Conservation (phyloP, 64 coral and sea anemone genomes). For the Acropora yongei region DNA sequence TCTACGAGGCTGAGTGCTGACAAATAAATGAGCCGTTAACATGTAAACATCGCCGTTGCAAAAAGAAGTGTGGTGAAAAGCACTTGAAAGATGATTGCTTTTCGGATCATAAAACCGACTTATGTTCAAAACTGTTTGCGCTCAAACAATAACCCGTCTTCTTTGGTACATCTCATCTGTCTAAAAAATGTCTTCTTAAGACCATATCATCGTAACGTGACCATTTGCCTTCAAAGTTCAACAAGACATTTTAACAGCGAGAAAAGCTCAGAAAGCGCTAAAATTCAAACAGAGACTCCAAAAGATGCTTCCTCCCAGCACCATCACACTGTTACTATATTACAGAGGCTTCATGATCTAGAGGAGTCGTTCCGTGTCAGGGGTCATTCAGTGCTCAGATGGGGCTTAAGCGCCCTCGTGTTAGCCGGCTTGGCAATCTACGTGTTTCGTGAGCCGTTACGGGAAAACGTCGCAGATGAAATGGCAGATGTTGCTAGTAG, state of each 20-base stretch:
- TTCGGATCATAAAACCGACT: not conserved
- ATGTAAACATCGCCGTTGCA: not conserved
- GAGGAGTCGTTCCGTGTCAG: conserved; percentile 86
- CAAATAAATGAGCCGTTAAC: not conserved
- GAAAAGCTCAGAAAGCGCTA: not conserved
- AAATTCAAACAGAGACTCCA: not conserved
- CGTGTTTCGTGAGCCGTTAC: conserved; percentile 86
- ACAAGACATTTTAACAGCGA: not conserved
- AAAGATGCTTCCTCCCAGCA: not conserved
- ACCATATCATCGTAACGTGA: not conserved
- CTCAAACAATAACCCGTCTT: not conserved
- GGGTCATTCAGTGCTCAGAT: conserved; percentile 81
- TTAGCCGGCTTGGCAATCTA: conserved; percentile 48
- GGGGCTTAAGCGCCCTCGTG: conserved; percentile 68
- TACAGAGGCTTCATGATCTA: conserved; percentile 83
- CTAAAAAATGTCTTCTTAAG: not conserved
- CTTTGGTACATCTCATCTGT: not conserved
- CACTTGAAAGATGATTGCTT: not conserved
- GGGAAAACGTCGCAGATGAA: conserved; percentile 97
- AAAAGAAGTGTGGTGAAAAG: not conserved
- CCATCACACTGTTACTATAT: conserved; percentile 12
- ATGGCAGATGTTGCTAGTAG: conserved; percentile 94
- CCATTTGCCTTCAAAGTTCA: not conserved
- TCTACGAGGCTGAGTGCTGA: not conserved
- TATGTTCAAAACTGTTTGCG: not conserved